Evolutionary conservation across 2,888 invertebrate species (phyloP).

Genomic region (Subacronicta megacephala): DNA sequence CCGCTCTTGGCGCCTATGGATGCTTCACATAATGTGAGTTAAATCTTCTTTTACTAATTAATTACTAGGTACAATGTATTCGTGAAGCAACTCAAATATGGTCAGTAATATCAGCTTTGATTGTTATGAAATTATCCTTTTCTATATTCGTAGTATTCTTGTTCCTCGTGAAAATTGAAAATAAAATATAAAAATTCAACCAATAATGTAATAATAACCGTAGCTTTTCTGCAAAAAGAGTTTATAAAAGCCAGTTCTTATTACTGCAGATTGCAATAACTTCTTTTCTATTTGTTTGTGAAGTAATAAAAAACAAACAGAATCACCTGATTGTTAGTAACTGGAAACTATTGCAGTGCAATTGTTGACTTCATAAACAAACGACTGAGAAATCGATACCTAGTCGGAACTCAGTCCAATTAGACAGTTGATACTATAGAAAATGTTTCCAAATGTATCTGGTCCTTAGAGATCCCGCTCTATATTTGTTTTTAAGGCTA

Average conservation of each 20-base stretch:
- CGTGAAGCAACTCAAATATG: neutral
- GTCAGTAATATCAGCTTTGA: no score
- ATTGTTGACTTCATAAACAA: slow-evolving; percentile 13
- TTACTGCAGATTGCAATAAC: slow-evolving; percentile 9
- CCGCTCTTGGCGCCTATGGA: slow-evolving; percentile 81
- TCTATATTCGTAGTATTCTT: no score
- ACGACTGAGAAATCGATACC: slow-evolving; percentile 9
- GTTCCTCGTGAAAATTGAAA: no score
- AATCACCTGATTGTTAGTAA: slow-evolving; percentile 19
- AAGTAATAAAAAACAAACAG: slow-evolving; percentile 6
- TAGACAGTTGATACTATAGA: neutral
- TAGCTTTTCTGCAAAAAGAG: slow-evolving; percentile 3
- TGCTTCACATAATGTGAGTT: slow-evolving; percentile 79
- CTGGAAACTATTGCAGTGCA: slow-evolving; percentile 12
- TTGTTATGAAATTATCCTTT: no score
- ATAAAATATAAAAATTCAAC: no score
- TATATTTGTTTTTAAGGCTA: neutral
- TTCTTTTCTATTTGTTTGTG: slow-evolving; percentile 10
- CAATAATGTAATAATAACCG: no score
- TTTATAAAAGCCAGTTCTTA: slow-evolving; percentile 14
- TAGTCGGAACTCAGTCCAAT: slow-evolving; percentile 8
- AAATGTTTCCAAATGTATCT: neutral
- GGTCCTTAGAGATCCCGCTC: neutral
- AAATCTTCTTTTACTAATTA: neutral
- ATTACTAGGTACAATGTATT: neutral